A percentile compares a stretch with the other conserved stretches of the same genome.
Evolutionary conservation across 2,113 vertebrate species (phyloP).

Genomic region (Psophia crepitans): DNA sequence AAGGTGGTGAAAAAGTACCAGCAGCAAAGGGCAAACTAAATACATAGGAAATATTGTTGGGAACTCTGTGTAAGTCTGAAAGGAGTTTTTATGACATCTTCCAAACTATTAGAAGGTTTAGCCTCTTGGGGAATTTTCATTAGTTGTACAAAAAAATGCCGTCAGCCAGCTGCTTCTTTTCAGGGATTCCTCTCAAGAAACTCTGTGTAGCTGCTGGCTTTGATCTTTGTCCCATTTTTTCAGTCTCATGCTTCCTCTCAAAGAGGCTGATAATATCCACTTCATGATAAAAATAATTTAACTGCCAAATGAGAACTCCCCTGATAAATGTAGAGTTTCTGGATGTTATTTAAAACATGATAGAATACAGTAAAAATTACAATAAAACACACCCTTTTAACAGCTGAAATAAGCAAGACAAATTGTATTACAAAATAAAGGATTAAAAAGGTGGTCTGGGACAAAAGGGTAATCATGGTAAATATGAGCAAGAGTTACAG

Average conservation of each 20-base stretch:
- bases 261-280: not conserved
- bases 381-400: not conserved
- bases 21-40: not conserved
- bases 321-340: not conserved
- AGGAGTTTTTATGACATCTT: conserved; percentile 7
- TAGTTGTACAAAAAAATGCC: not conserved
- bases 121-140: conserved; percentile 26
- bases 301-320: conserved; percentile 6
- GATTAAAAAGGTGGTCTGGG: not conserved
- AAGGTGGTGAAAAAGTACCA: not conserved
- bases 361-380: not conserved
- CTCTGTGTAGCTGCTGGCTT: not conserved
- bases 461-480: not conserved
- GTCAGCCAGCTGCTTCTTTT: not conserved
- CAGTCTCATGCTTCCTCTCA: not conserved
- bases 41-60: not conserved
- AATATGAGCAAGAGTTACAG: not conserved
- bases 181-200: conserved; percentile 12
- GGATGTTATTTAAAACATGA: not conserved
- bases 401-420: not conserved
- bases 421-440: not conserved
- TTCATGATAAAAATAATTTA: conserved; percentile 36
- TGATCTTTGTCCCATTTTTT: conserved; percentile 47
- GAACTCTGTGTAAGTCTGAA: not conserved
- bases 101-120: not conserved